phyloP scores from a whole-genome alignment of 2,113 vertebrate genomes.

The Sinocyclocheilus maitianheensis region DNA sequence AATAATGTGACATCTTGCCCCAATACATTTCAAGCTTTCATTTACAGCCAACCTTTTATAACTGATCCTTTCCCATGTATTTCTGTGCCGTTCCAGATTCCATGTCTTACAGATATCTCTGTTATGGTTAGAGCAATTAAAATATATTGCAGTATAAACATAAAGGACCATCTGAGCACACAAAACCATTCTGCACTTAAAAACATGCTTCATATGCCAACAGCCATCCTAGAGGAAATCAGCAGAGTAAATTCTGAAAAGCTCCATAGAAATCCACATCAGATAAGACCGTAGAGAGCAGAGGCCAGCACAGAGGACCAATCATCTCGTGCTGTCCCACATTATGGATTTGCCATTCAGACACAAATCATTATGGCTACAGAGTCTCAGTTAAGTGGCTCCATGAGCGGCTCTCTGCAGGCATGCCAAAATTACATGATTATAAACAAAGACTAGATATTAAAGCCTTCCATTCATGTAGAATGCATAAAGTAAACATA shows the following conservation, averaged over 20 bases:
- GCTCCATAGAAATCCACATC: slow-evolving; percentile 50
- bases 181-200: slow-evolving; percentile 21
- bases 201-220: slow-evolving; percentile 41
- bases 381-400: slow-evolving; percentile 45
- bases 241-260: slow-evolving; percentile 49
- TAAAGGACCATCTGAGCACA: slow-evolving; percentile 3
- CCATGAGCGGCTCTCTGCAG: slow-evolving; percentile 35
- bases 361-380: slow-evolving; percentile 53
- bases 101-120: neutral
- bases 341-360: slow-evolving; percentile 45
- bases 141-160: neutral
- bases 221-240: slow-evolving; percentile 35
- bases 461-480: slow-evolving; percentile 47
- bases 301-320: slow-evolving; percentile 46
- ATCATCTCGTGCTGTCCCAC: slow-evolving; percentile 37
- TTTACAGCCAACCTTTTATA: neutral
- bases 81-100: neutral
- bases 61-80: neutral
- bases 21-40: neutral
- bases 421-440: slow-evolving; percentile 23
- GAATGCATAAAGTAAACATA: slow-evolving; percentile 42
- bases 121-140: neutral
- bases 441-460: slow-evolving; percentile 55
- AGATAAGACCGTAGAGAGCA: slow-evolving; percentile 41
- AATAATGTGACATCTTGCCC: neutral